phyloP scores from a whole-genome alignment of 2,797 vertebrate species.

The Parotocinclus haroldoi region DNA sequence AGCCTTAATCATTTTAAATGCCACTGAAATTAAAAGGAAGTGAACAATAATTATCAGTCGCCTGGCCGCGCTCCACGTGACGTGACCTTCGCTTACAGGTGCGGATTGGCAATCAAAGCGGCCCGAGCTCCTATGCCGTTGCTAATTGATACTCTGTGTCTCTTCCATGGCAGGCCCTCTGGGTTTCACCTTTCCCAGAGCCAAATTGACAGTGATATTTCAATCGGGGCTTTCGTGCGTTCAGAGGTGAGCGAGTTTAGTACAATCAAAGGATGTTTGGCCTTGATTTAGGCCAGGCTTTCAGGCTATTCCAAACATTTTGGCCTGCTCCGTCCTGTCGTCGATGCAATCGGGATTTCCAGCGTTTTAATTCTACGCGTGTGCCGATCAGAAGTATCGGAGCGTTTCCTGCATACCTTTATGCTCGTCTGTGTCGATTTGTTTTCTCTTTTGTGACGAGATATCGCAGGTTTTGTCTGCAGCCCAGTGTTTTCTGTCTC shows the following conservation, averaged over 20 bases:
- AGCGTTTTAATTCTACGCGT: too few relatives aligned
- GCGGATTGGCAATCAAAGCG: slow-evolving; percentile 39
- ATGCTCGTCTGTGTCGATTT: slow-evolving; percentile 17
- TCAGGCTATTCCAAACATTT: background rate
- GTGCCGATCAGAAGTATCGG: too few relatives aligned
- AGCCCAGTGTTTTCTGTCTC: slow-evolving; percentile 34
- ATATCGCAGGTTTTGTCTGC: slow-evolving; percentile 33
- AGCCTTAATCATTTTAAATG: slow-evolving; percentile 62
- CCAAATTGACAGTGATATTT: slow-evolving; percentile 51
- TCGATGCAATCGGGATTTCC: too few relatives aligned
- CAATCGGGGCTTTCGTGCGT: slow-evolving; percentile 29
- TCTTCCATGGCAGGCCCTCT: slow-evolving; percentile 34
- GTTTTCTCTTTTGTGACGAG: slow-evolving; percentile 20
- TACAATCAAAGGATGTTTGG: slow-evolving; percentile 24
- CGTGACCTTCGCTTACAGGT: slow-evolving; percentile 41
- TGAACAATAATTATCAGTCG: slow-evolving; percentile 47
- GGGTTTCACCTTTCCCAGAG: slow-evolving; percentile 41
- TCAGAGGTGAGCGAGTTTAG: too few relatives aligned
- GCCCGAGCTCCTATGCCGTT: slow-evolving; percentile 12
- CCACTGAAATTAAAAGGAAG: slow-evolving; percentile 63
- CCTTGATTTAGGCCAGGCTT: slow-evolving; percentile 26
- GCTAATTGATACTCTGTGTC: slow-evolving; percentile 46
- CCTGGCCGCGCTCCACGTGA: slow-evolving; percentile 23
- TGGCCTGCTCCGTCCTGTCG: too few relatives aligned
- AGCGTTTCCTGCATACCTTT: slow-evolving; percentile 11